Base-by-base conservation (phyloP, 2,888 invertebrate genomes). In the Boloria selene region DNA sequence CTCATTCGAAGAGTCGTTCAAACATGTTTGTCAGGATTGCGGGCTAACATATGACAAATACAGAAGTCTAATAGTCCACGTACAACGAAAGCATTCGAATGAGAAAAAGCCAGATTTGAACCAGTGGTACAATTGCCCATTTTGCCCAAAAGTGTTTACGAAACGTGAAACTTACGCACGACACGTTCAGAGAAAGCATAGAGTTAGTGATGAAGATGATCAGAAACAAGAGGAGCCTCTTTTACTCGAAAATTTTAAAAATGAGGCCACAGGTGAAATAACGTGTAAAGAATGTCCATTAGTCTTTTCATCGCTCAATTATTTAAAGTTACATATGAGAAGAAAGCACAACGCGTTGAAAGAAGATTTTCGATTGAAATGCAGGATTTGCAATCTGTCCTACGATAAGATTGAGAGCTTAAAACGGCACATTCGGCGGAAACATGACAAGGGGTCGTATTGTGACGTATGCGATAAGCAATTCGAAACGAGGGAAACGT, bases 321-420 rank as follows among this genome's bases (percentile, higher is more conserved):
- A 81, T 63, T 74, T 92, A 14, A 90, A 90, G 73, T 65, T 90
- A 1, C 92, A 92, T 55, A 88, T 92, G 90, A 81, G 89, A 65
- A 73, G 91, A 31, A 90, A 88, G 60, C 92, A 92, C 69, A 90
- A 90, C 42, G 88, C 86, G 0, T 72, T 88, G 38, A 80, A 78
- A 61, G 87, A 90, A 4, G 80, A 88, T 60, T 92, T 89, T 64
- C 79, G 85, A 69, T 76, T 90, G 51, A 90, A 90, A 71, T 92
- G 92, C 71, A 83, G 81, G 58, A 84, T 90, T 65, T 92, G 92
- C 68, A 86, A 87, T 67, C 74, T 92, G n/a, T 90, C 90, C 0
- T 92, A 91, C 53, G 84, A 90, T 65, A 91, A 89, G 73, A 82
- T 89, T n/a, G 90, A 90, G 61, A 92, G 92, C 70, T 76, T 92